Conservation (phyloP, 2,113 vertebrate species). For the Ursus arctos region DNA sequence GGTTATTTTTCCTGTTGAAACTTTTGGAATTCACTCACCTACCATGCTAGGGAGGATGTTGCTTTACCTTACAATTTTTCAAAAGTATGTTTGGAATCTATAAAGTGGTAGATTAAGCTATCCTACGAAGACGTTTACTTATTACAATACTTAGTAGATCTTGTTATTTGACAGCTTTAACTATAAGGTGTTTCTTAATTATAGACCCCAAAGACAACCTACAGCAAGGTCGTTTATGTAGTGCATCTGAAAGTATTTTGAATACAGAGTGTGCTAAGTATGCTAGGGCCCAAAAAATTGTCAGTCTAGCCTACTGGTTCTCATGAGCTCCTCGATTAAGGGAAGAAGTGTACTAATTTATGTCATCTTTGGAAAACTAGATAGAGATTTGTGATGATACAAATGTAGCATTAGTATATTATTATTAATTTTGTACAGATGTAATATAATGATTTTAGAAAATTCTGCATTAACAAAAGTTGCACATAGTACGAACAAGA, state of each 20-base stretch:
- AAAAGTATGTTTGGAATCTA: constrained; percentile 29
- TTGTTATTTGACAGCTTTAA: constrained; percentile 32
- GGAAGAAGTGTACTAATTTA: background rate
- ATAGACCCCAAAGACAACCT: background rate
- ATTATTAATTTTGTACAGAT: constrained; percentile 1
- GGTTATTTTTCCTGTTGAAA: background rate
- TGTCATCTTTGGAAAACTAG: background rate
- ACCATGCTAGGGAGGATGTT: background rate
- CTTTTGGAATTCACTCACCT: constrained; percentile 13
- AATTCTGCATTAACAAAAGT: background rate
- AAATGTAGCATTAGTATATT: background rate
- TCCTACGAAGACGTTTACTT: background rate
- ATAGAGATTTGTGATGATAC: background rate
- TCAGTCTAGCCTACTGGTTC: background rate
- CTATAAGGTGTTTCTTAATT: constrained; percentile 34
- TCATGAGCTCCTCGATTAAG: background rate
- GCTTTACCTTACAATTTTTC: constrained; percentile 36
- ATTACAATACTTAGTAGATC: background rate
- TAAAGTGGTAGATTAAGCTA: background rate
- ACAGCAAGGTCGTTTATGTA: background rate
- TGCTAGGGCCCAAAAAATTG: too few relatives aligned
- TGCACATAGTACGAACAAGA: background rate
- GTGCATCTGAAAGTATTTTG: background rate
- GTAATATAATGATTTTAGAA: background rate
- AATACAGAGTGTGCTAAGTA: background rate